Conservation (phyloP, 2,797 vertebrate genomes). For the Pseudomugil gertrudae region DNA sequence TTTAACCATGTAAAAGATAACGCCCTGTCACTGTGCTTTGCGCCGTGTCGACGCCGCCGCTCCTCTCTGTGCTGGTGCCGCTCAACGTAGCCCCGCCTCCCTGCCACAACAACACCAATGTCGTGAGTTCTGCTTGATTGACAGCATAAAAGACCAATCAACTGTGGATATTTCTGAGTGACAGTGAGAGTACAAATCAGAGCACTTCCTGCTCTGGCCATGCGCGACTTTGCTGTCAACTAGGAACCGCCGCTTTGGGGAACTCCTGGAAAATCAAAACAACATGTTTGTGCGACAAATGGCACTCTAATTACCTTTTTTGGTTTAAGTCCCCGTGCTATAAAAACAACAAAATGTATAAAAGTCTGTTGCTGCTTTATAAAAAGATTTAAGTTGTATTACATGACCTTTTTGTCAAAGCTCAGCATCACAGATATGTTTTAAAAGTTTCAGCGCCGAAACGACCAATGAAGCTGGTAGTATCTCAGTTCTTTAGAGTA, state of each 20-base stretch:
- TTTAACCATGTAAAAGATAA: conserved; percentile 72
- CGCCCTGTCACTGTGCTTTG: conserved; percentile 59
- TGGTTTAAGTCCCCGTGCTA: not conserved
- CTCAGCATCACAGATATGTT: too few species aligned
- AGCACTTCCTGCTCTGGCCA: not conserved
- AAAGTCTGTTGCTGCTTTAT: not conserved
- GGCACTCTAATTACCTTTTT: not conserved
- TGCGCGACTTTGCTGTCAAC: conserved; percentile 22
- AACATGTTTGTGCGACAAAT: not conserved
- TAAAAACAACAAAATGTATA: not conserved
- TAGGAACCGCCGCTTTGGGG: not conserved
- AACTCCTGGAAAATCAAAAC: not conserved
- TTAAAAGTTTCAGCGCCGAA: too few species aligned
- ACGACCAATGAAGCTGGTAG: too few species aligned
- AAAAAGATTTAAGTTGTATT: not conserved
- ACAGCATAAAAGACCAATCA: conserved; percentile 5
- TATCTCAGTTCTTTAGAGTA: too few species aligned
- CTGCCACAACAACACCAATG: conserved; percentile 11
- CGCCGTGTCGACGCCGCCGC: conserved; percentile 38
- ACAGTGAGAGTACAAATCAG: not conserved
- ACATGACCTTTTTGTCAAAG: not conserved
- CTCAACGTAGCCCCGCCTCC: conserved; percentile 13
- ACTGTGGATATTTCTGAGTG: not conserved
- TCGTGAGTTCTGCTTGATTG: not conserved
- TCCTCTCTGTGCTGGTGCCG: conserved; percentile 30